Conservation (phyloP, 2,797 vertebrate genomes). For the Enteromius viviparus region DNA sequence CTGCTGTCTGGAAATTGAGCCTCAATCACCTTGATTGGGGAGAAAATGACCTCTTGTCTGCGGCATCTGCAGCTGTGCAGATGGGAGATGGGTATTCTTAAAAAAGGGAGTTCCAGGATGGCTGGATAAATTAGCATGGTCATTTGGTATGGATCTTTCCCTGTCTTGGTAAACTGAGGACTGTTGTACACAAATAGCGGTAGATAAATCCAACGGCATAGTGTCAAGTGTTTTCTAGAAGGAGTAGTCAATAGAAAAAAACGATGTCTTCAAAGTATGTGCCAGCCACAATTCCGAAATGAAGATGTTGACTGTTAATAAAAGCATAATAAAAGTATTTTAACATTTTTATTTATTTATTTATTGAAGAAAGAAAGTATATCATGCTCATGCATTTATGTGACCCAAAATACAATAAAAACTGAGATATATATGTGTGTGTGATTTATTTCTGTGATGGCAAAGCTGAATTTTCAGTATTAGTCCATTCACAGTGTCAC, state of each 20-base stretch:
- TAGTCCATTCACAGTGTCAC: too few species aligned
- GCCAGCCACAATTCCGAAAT: not conserved
- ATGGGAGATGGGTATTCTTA: constrained; percentile 40
- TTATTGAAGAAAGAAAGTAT: not conserved
- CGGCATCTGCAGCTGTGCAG: constrained; percentile 62
- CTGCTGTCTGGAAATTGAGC: constrained; percentile 59
- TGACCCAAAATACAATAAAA: not conserved
- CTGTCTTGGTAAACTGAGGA: not conserved
- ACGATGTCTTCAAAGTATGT: not conserved
- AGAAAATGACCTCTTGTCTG: constrained; percentile 60
- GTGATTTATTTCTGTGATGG: not conserved
- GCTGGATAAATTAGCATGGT: constrained; percentile 11
- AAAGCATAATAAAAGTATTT: not conserved
- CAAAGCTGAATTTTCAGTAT: not conserved
- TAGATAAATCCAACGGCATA: not conserved
- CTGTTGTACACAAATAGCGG: not conserved
- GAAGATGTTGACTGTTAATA: not conserved
- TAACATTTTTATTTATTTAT: not conserved
- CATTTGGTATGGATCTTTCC: not conserved
- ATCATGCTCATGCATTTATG: not conserved
- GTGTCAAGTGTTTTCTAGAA: constrained; percentile 6
- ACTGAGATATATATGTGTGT: not conserved
- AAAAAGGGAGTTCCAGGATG: constrained; percentile 6
- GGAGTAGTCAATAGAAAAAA: not conserved
- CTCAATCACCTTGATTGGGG: constrained; percentile 64